Percentiles rank a stretch among this genome's conserved stretches.
Evolutionary conservation across 2,113 vertebrate genomes (phyloP).

Genomic region (Tretioscincus oriximinensis): DNA sequence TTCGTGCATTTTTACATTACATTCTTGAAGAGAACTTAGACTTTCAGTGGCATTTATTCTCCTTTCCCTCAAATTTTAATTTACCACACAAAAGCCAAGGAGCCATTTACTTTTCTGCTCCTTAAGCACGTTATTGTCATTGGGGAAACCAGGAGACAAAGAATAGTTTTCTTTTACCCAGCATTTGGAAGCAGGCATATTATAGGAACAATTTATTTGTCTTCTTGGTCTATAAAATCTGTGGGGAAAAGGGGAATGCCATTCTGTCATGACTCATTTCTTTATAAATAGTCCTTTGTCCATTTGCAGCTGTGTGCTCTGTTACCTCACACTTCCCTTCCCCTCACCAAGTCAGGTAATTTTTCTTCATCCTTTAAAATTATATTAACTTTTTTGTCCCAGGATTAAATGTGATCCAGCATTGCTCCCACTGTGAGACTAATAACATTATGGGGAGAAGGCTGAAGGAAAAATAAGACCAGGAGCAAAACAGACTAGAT

Average conservation of each 20-base stretch:
- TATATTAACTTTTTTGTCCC: neutral
- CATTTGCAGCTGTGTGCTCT: slow-evolving; percentile 10
- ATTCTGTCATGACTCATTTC: slow-evolving; percentile 25
- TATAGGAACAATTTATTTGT: slow-evolving; percentile 23
- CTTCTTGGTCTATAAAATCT: slow-evolving; percentile 14
- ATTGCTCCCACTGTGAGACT: neutral
- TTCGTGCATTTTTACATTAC: too few relatives aligned
- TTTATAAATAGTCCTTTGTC: slow-evolving; percentile 33
- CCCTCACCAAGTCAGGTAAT: slow-evolving; percentile 31
- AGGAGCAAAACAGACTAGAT: slow-evolving; percentile 46
- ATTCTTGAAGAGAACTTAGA: too few relatives aligned
- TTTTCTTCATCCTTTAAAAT: slow-evolving; percentile 50
- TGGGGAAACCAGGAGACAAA: neutral
- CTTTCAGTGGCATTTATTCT: too few relatives aligned
- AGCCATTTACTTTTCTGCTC: neutral
- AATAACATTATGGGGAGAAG: slow-evolving; percentile 30
- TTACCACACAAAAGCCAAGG: neutral
- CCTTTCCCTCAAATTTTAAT: neutral
- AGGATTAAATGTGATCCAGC: slow-evolving; percentile 40
- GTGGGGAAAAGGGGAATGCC: neutral
- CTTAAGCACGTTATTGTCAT: slow-evolving; percentile 1
- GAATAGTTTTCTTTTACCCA: neutral
- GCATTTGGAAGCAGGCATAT: slow-evolving; percentile 28
- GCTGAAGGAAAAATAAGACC: slow-evolving; percentile 36
- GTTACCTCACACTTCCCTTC: neutral